phyloP scores from a whole-genome alignment of 2,113 vertebrate genomes.

The Eulacestoma nigropectus region DNA sequence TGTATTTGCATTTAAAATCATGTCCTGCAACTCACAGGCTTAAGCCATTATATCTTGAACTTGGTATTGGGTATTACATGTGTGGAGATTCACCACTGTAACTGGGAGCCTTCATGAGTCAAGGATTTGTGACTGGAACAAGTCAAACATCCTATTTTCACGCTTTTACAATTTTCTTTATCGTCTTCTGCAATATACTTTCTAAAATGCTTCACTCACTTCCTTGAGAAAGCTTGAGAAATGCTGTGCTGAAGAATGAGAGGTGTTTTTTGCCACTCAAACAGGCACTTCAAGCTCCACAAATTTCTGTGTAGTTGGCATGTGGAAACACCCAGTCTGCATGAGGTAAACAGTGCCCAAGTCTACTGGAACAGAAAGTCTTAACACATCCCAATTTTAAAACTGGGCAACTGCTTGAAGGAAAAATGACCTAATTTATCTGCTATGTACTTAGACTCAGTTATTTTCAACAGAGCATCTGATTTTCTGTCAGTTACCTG shows the following conservation, averaged over 20 bases:
- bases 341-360: not conserved
- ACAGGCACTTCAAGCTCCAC: not conserved
- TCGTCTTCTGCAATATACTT: not conserved
- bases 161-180: not conserved
- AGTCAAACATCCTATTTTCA: not conserved
- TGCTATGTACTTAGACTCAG: not conserved
- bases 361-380: not conserved
- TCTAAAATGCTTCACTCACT: not conserved
- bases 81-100: not conserved
- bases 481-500: constrained; percentile 74
- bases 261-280: not conserved
- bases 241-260: not conserved
- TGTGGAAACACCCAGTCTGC: not conserved
- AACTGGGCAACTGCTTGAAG: not conserved
- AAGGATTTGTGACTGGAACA: not conserved
- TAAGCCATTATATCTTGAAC: not conserved
- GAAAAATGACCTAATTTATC: not conserved
- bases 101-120: not conserved
- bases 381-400: not conserved
- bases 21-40: not conserved
- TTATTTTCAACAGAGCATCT: not conserved
- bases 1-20: not conserved
- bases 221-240: not conserved
- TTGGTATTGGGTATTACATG: not conserved
- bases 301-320: not conserved